Evolutionary conservation across 2,888 invertebrate genomes (phyloP).

Genomic region (Prosapia bicincta): DNA sequence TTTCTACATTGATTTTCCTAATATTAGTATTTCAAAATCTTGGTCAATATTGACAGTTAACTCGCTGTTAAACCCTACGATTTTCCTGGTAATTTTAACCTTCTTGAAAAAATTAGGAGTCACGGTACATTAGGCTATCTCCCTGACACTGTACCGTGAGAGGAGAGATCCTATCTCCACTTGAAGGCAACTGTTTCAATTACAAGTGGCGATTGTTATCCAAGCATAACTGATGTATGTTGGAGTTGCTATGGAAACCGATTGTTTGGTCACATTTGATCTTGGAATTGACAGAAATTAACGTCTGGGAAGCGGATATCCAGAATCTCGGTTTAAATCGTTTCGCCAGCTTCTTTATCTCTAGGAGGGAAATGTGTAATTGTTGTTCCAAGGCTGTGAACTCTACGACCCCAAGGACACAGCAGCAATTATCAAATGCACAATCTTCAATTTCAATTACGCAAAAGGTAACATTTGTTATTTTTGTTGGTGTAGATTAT

Average conservation of each 20-base stretch:
- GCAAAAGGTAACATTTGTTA: no score
- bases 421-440: background rate
- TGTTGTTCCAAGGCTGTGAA: background rate
- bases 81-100: background rate
- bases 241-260: background rate
- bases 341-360: background rate
- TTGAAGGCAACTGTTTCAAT: background rate
- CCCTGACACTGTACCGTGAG: background rate
- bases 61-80: no score
- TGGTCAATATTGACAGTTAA: no score
- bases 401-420: background rate
- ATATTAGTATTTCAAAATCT: no score
- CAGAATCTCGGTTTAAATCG: background rate
- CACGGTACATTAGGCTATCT: background rate
- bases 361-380: background rate
- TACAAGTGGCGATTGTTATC: background rate
- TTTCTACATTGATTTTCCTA: no score
- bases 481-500: no score
- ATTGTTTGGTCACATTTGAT: background rate
- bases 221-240: background rate
- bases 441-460: background rate
- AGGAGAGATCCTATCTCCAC: background rate
- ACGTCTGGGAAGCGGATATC: background rate
- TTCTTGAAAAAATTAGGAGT: background rate
- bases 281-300: background rate